Base-by-base conservation (phyloP, 2,888 invertebrate species). In the Eledone cirrhosa region DNA sequence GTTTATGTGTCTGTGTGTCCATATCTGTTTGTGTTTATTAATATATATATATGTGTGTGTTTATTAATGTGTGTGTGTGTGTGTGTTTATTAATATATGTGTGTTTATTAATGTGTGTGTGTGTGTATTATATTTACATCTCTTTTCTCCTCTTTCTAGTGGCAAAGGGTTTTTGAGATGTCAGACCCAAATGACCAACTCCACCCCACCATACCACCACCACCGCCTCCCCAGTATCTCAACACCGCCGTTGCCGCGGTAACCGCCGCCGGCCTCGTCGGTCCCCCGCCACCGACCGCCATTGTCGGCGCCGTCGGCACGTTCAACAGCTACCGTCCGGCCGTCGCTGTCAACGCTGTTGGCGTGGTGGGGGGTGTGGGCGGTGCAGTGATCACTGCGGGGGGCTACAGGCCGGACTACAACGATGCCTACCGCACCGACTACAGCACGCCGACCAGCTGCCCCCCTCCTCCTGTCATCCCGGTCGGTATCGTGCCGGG, bases 131-230 rank as follows among this genome's bases (percentile, higher is more conserved):
- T 8, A 16, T 69, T 69, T 69, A 31, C 33, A 19, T 22, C 22
- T 19, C n/a, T 22, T n/a, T n/a, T 22, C 41, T 69, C 22, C 33
- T 16, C 69, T 41, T 33, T 41, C 41, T 41, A 41, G 41, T 41
- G 41, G 41, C 41, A 41, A 41, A 41, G 41, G 41, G 41, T 41
- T 41, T 41, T 41, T 41, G 41, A 41, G 41, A 69, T 69, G 69
- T 33, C n/a, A n/a, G 69, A 69, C 33, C 69, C 69, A 69, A 69
- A 69, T 69, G 69, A 69, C 33, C n/a, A 13, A 33, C 69, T 31
- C 13, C 69, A 69, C 7, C 69, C 69, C 8, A 41, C 5, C 3
- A 41, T 41, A 41, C 41, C 41, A 27, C 69, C 33, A n/a, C 69
- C 69, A 33, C 69, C 24, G 5, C 33, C 31, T 13, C 33, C 69